Percentiles rank a stretch among this genome's conserved stretches.
phyloP scores from a whole-genome alignment of 2,113 vertebrate genomes.

The Amphiprion percula region DNA sequence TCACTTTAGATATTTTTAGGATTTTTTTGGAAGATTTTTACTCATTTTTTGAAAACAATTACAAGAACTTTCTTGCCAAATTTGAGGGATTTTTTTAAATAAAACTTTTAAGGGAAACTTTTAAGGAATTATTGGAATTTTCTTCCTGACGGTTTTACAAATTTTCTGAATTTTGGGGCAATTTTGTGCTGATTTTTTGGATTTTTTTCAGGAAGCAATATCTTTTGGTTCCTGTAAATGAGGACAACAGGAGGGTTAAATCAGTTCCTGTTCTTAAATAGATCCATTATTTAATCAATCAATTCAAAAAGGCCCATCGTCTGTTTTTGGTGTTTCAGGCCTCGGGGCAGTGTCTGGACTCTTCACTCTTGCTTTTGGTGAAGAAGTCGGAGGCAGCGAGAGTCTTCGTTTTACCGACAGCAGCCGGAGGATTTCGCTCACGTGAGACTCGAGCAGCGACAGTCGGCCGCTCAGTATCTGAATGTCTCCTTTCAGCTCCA shows the following conservation, averaged over 20 bases:
- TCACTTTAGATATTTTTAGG: too few relatives aligned
- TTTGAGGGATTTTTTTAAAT: too few relatives aligned
- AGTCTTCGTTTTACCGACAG: conserved; percentile 88
- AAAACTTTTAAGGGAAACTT: too few relatives aligned
- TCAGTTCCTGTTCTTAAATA: conserved; percentile 30
- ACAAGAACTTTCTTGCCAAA: too few relatives aligned
- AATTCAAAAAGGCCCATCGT: conserved; percentile 91
- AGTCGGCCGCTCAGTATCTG: conserved; percentile 91
- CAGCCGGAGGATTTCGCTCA: conserved; percentile 95
- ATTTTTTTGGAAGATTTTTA: too few relatives aligned
- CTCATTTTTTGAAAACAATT: too few relatives aligned
- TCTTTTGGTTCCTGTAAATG: too few relatives aligned
- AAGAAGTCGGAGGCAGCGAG: conserved; percentile 83
- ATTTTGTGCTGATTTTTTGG: too few relatives aligned
- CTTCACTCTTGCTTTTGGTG: conserved; percentile 86
- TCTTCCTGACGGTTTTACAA: too few relatives aligned
- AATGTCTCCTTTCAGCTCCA: conserved; percentile 96
- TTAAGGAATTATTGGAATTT: too few relatives aligned
- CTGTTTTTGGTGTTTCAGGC: conserved; percentile 88
- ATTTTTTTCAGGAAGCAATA: too few relatives aligned
- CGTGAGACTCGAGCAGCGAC: conserved; percentile 92
- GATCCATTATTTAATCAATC: background rate
- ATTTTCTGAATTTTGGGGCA: too few relatives aligned
- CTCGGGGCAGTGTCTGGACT: conserved; percentile 91
- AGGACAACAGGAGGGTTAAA: conserved; percentile 14